phyloP scores from a whole-genome alignment of 1,140 invertebrate genomes.

The Melanaphis sacchari region DNA sequence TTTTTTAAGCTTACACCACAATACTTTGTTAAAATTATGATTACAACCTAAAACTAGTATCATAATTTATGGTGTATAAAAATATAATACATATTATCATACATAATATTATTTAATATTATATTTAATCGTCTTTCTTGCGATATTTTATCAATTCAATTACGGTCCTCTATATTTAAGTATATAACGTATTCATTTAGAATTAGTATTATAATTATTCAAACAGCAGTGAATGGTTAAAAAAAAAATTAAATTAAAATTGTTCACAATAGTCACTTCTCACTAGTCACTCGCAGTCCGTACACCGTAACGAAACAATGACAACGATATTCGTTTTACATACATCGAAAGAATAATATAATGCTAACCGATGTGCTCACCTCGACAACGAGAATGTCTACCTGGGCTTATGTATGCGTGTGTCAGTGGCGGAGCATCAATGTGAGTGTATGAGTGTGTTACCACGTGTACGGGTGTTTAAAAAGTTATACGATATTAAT shows the following conservation, averaged over 20 bases:
- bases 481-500: conserved; percentile 45
- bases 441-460: not conserved
- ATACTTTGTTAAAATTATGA: too few relatives aligned
- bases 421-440: not conserved
- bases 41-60: not conserved
- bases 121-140: not conserved
- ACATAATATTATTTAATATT: not conserved
- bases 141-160: not conserved
- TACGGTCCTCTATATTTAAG: not conserved
- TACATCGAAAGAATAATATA: not conserved
- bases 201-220: not conserved
- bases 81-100: not conserved
- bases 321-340: conserved; percentile 10
- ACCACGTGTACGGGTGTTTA: conserved; percentile 12
- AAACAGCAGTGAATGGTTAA: not conserved
- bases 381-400: not conserved
- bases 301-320: not conserved
- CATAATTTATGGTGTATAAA: not conserved
- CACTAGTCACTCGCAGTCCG: not conserved
- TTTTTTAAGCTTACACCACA: too few relatives aligned
- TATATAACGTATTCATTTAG: not conserved
- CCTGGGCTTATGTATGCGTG: not conserved
- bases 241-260: not conserved
- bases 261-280: not conserved
- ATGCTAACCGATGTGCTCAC: not conserved